A percentile compares a stretch with the other conserved stretches of the same genome.
Conservation (phyloP, 2,797 vertebrate species). For the Pelodytes ibericus region DNA sequence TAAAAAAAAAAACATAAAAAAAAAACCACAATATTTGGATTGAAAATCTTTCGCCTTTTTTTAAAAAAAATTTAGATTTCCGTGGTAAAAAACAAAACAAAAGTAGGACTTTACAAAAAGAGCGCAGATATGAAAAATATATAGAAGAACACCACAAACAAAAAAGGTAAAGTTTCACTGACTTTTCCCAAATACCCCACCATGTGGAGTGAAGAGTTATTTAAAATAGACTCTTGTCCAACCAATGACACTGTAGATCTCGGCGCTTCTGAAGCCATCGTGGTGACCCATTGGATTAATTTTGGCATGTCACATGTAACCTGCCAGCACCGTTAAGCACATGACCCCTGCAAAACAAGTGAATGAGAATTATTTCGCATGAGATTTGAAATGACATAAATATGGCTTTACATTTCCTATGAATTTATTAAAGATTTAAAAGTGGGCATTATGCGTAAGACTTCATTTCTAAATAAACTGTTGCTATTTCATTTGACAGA, state of each 20-base stretch:
- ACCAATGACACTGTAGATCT: slow-evolving; percentile 87
- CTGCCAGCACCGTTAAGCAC: slow-evolving; percentile 79
- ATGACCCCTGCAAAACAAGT: slow-evolving; percentile 81
- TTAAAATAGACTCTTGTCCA: slow-evolving; percentile 91
- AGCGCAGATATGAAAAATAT: slow-evolving; percentile 67
- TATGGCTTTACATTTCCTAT: no score
- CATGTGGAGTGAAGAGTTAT: slow-evolving; percentile 86
- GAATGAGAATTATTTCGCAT: slow-evolving; percentile 65
- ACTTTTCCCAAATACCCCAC: slow-evolving; percentile 99
- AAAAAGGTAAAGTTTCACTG: slow-evolving; percentile 85
- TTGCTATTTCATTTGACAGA: no score
- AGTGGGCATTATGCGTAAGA: no score
- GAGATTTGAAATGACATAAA: background rate
- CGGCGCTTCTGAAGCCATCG: slow-evolving; percentile 81
- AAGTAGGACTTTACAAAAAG: slow-evolving; percentile 27
- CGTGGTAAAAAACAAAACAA: slow-evolving; percentile 68
- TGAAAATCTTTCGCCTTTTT: slow-evolving; percentile 87
- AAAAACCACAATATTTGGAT: background rate
- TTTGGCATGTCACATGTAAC: slow-evolving; percentile 83
- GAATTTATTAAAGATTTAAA: no score
- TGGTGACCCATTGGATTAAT: slow-evolving; percentile 82
- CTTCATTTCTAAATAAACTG: no score
- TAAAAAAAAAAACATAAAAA: background rate
- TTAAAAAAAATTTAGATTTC: slow-evolving; percentile 77
- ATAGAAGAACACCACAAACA: slow-evolving; percentile 78